Evolutionary conservation across 1,140 invertebrate species (phyloP).

Genomic region (Aphaenogaster rudis): DNA sequence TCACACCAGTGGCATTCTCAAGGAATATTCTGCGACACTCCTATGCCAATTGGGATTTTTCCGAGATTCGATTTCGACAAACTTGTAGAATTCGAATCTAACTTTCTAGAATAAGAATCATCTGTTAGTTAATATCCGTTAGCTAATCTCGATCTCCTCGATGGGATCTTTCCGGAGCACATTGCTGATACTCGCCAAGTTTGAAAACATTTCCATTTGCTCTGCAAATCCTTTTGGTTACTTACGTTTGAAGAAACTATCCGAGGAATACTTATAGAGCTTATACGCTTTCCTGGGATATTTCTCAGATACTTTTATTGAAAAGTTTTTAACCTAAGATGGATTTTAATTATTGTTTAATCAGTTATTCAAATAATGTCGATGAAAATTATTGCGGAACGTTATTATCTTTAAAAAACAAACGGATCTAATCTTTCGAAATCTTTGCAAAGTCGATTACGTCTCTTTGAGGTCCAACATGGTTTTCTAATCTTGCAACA

Average conservation of each 20-base stretch:
- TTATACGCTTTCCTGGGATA: constrained; percentile 3
- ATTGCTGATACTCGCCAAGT: constrained; percentile 25
- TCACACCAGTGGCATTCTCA: too few species aligned
- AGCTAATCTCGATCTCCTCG: background rate
- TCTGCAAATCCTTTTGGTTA: constrained; percentile 19
- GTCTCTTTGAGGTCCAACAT: background rate
- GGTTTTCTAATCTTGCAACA: background rate
- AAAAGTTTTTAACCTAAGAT: background rate
- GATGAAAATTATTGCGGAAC: background rate
- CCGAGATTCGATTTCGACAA: background rate
- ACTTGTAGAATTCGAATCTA: background rate
- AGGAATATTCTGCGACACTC: too few species aligned
- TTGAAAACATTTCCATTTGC: constrained; percentile 23
- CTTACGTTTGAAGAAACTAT: constrained; percentile 7
- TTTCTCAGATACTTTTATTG: background rate
- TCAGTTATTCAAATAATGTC: constrained; percentile 1
- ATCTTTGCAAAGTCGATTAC: background rate
- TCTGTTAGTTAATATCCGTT: background rate
- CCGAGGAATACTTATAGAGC: background rate
- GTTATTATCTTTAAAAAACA: background rate
- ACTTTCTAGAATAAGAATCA: background rate
- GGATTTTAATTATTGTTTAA: constrained; percentile 4
- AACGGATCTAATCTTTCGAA: background rate
- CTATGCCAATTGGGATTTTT: too few species aligned
- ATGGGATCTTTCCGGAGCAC: background rate